Evolutionary conservation across 2,888 invertebrate species (phyloP).

Genomic region (Neoaliturus tenellus): DNA sequence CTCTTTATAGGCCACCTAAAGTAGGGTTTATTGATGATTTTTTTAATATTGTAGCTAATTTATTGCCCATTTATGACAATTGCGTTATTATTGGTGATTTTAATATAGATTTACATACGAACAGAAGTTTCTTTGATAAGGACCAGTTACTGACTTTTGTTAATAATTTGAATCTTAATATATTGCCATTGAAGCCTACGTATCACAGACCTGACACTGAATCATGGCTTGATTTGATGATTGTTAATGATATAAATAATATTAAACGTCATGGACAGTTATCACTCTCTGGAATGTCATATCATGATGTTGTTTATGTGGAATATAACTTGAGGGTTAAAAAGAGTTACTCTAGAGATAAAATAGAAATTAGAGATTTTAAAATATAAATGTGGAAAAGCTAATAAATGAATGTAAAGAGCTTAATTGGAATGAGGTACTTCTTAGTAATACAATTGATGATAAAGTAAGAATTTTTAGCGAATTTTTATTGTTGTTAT

Average conservation of each 20-base stretch:
- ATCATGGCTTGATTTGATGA: background rate
- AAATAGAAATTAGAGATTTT: background rate
- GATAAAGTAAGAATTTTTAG: background rate
- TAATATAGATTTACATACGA: no score
- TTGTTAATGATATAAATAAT: background rate
- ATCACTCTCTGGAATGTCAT: background rate
- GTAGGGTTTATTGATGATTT: no score
- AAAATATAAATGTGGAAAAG: background rate
- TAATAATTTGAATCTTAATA: background rate
- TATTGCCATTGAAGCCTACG: background rate
- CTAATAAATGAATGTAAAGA: background rate
- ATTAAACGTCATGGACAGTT: background rate
- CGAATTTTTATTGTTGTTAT: background rate
- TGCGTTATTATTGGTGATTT: no score
- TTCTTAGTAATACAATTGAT: background rate
- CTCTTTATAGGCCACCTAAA: no score
- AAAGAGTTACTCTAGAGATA: background rate
- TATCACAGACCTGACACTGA: background rate
- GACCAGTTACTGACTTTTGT: no score
- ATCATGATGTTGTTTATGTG: background rate
- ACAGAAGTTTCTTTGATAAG: no score
- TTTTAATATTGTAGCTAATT: no score
- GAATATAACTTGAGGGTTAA: background rate
- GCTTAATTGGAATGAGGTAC: background rate
- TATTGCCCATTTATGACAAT: no score